Conservation (phyloP, 2,797 vertebrate genomes). For the Syncerus caffer region DNA sequence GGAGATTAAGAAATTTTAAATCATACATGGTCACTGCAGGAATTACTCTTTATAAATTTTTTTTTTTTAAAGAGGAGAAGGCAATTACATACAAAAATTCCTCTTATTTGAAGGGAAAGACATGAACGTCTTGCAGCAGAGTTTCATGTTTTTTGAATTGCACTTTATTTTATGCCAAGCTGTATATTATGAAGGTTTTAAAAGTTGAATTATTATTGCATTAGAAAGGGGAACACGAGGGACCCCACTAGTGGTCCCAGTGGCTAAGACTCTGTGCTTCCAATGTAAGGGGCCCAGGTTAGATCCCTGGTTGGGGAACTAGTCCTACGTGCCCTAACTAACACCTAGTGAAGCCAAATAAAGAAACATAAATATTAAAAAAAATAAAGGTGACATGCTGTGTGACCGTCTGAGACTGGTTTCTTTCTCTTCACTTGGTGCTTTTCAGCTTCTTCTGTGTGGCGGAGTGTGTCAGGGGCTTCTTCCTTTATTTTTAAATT, state of each 20-base stretch:
- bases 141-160: background rate
- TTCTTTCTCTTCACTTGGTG: background rate
- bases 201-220: background rate
- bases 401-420: background rate
- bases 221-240: background rate
- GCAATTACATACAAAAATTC: background rate
- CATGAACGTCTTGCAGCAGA: too few species aligned
- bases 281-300: background rate
- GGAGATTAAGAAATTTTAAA: too few species aligned
- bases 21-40: rapidly evolving
- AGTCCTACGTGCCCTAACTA: rapidly evolving
- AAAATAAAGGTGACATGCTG: background rate
- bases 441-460: background rate
- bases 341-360: background rate
- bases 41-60: background rate
- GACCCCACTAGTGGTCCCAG: rapidly evolving
- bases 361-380: background rate
- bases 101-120: background rate
- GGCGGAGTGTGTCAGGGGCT: background rate
- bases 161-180: background rate
- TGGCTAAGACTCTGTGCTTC: background rate
- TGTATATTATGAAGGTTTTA: rapidly evolving
- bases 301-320: background rate
- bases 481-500: background rate
- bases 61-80: background rate